Conservation (phyloP, 2,888 invertebrate genomes). For the Eurytoma adleriae region DNA sequence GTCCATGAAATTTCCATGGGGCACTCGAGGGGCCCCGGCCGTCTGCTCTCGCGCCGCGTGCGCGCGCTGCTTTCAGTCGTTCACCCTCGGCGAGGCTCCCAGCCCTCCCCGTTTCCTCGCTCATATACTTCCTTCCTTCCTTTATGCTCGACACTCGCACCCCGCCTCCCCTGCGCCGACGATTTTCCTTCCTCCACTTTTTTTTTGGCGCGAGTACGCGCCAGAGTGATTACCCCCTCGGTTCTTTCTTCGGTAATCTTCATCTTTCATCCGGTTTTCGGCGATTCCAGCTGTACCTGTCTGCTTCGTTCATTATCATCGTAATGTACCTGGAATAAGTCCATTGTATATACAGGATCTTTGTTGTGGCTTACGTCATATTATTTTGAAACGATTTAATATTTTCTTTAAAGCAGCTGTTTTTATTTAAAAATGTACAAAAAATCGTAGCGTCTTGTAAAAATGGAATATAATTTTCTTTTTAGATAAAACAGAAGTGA, state of each 20-base stretch:
- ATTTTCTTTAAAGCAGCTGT: too few species aligned
- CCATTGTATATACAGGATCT: background rate
- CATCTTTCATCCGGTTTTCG: slow-evolving; percentile 12
- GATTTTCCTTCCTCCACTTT: slow-evolving; percentile 7
- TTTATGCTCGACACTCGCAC: background rate
- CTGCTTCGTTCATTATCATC: slow-evolving; percentile 1
- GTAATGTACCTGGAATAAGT: background rate
- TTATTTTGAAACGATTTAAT: too few species aligned
- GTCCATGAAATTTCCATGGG: slow-evolving; percentile 18
- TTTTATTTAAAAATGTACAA: too few species aligned
- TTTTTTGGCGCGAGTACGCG: background rate
- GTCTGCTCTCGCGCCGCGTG: too few species aligned
- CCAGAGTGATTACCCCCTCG: background rate
- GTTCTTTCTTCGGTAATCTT: slow-evolving; percentile 28
- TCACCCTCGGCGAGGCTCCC: background rate
- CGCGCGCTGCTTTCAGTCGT: slow-evolving; percentile 6
- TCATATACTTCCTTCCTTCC: background rate
- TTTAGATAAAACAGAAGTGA: too few species aligned
- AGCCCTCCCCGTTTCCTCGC: slow-evolving; percentile 6
- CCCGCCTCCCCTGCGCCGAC: background rate
- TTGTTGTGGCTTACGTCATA: too few species aligned
- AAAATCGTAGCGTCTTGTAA: too few species aligned
- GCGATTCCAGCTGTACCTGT: background rate
- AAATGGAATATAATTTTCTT: too few species aligned
- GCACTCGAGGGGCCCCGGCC: background rate